Evolutionary conservation across 1,140 invertebrate species (phyloP).

Genomic region (Halesus radiatus): DNA sequence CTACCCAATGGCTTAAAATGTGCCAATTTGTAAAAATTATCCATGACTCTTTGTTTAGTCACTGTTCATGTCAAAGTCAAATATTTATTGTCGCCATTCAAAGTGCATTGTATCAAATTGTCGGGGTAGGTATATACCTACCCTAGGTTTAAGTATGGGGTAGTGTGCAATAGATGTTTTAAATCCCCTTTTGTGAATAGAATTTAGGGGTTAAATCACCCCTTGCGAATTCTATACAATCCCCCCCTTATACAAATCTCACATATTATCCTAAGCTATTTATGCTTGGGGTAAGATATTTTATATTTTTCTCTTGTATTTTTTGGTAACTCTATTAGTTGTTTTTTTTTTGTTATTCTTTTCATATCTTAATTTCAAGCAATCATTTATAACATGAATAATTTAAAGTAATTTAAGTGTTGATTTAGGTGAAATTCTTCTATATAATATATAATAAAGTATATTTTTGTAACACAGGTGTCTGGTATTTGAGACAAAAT

Average conservation of each 20-base stretch:
- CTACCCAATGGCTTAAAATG: not conserved
- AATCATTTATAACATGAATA: no score
- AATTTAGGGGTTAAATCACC: constrained; percentile 42
- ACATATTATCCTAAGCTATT: constrained; percentile 53
- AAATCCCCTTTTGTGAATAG: constrained; percentile 55
- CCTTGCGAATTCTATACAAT: constrained; percentile 25
- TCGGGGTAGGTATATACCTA: constrained; percentile 31
- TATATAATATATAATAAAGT: no score
- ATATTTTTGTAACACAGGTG: no score
- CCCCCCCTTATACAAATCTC: constrained; percentile 29
- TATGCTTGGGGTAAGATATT: constrained; percentile 41
- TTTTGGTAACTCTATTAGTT: no score
- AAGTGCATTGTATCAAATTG: constrained; percentile 51
- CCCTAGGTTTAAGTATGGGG: constrained; percentile 39
- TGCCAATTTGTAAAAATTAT: constrained; percentile 20
- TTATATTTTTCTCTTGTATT: constrained; percentile 15
- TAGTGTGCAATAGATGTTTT: constrained; percentile 51
- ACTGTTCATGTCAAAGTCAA: constrained; percentile 6
- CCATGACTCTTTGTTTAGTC: not conserved
- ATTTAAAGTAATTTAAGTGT: no score
- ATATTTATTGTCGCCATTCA: constrained; percentile 48
- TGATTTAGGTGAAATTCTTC: no score
- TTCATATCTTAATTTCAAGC: no score
- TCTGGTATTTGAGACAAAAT: no score
- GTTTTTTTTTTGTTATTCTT: no score